Base-by-base conservation (phyloP, 2,888 invertebrate species). In the Agrotis ipsilon region DNA sequence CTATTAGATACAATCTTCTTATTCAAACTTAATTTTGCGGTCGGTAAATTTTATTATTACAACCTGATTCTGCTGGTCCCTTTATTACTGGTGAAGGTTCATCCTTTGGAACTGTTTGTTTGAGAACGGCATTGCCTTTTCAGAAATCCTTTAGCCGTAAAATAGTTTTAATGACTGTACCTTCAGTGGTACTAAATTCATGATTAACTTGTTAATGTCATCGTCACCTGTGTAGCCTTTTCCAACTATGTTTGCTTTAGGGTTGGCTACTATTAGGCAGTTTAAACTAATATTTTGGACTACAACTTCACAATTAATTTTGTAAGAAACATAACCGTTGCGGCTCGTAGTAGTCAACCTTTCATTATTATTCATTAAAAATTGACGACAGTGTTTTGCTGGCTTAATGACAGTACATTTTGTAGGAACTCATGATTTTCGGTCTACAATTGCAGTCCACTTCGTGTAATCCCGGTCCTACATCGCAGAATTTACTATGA, bases 21-120 rank as follows among this genome's bases (percentile, higher is more conserved):
- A 74, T 72, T 76, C 75, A 75, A 76, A 75, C 66, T 80, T 80
- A 76, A 80, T 80, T 76, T 76, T 67, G 76, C 75, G 75, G 75
- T 76, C 80, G 48, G 75, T 80, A 62, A 67, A 75, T 80, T 80
- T 80, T 76, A 80, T 59, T 66, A 80, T 74, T 63, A 74, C 62
- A 66, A 51, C 66, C 75, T 54, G 14, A 80, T 63, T 75, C 39
- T 7, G n/a, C n/a, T 24, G 66, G 24, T 16, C n/a, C 58, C 21
- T 80, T 80, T 80, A 63, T 54, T 80, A 48, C 58, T 19, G 11
- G 51, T 54, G 51, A 67, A 80, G 62, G 62, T 55, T 59, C 24
- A 46, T 75, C 49, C 49, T 49, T 51, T 2, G 57, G 19, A 65
- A 73, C 64, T 67, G 62, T 62, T 74, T 74, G 59, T 32, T 51